A percentile compares a stretch with the other conserved stretches of the same genome.
Evolutionary conservation across 1,140 invertebrate genomes (phyloP).

Genomic region (Drosophila ananassae): DNA sequence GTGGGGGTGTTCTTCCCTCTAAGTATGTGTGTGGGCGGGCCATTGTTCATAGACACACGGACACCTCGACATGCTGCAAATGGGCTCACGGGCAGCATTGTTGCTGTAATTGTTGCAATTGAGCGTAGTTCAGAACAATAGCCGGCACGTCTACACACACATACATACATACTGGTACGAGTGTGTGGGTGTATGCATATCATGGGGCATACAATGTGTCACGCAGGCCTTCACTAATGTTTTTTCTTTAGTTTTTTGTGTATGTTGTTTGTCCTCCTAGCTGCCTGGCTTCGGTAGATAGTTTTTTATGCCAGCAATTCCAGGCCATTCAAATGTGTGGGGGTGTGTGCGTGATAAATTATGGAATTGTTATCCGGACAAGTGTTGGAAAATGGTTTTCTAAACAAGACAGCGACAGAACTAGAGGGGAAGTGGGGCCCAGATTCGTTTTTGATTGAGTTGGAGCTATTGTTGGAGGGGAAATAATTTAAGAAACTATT

Average conservation of each 20-base stretch:
- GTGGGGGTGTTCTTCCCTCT: background rate
- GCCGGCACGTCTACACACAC: background rate
- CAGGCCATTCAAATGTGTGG: slow-evolving; percentile 10
- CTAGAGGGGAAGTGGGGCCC: no score
- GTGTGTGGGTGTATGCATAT: background rate
- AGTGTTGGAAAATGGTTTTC: slow-evolving; percentile 34
- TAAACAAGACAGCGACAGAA: background rate
- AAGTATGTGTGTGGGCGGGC: slow-evolving; percentile 3
- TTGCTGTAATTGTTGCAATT: slow-evolving; percentile 80
- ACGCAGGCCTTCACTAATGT: slow-evolving; percentile 34
- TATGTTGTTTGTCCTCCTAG: background rate
- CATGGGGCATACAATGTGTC: slow-evolving; percentile 27
- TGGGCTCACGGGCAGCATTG: slow-evolving; percentile 60
- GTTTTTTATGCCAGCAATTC: slow-evolving; percentile 13
- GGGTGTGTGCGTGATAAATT: slow-evolving; percentile 19
- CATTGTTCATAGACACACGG: slow-evolving; percentile 51
- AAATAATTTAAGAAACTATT: background rate
- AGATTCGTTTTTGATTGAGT: background rate
- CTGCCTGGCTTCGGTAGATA: slow-evolving; percentile 2
- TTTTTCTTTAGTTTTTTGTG: slow-evolving; percentile 20
- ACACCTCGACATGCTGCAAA: slow-evolving; percentile 59
- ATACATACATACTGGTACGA: slow-evolving; percentile 14
- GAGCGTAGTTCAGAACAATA: slow-evolving; percentile 69
- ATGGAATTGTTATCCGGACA: slow-evolving; percentile 27
- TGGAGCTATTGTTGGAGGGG: background rate